These are phyloP conservation scores for Drosophila niveifrons DNA, from an alignment of 2,888 invertebrate genomes.

Conservation along the genomic window DNA sequence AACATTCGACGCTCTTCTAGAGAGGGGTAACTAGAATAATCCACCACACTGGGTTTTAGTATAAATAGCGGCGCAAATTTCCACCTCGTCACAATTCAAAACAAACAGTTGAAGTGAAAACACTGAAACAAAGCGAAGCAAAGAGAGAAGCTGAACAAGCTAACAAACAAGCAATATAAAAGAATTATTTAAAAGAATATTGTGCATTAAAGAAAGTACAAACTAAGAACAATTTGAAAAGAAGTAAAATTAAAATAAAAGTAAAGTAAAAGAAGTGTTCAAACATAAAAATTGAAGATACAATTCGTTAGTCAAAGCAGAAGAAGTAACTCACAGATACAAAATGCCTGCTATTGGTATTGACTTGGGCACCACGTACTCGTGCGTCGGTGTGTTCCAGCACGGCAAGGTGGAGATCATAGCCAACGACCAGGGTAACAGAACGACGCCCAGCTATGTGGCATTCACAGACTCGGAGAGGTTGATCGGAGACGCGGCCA, in stretches of 20 bases:
- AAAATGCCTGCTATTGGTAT: slow-evolving; percentile 49
- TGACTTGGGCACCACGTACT: slow-evolving; percentile 89
- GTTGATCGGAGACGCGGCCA: slow-evolving; percentile 93
- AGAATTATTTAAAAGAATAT: not conserved
- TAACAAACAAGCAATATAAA: not conserved
- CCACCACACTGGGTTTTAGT: slow-evolving; percentile 14
- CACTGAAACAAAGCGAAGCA: not conserved
- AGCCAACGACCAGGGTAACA: slow-evolving; percentile 93
- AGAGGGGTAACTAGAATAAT: not conserved
- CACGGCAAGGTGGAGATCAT: slow-evolving; percentile 93
- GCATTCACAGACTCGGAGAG: slow-evolving; percentile 94
- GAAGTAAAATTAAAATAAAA: not conserved
- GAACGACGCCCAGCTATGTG: slow-evolving; percentile 92
- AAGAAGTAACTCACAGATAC: not conserved
- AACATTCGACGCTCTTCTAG: not conserved
- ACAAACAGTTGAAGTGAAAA: slow-evolving; percentile 35
- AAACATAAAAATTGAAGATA: not conserved
- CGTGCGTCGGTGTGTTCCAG: slow-evolving; percentile 93
- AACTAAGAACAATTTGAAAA: not conserved
- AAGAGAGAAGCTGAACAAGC: not conserved
- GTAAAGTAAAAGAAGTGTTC: not conserved
- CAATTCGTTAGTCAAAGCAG: not conserved
- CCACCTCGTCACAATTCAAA: slow-evolving; percentile 39
- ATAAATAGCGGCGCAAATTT: slow-evolving; percentile 52
- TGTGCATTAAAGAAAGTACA: not conserved